These are phyloP conservation scores for Phrynocephalus forsythii DNA, from an alignment of 2,797 vertebrate species.

Conservation along the genomic window DNA sequence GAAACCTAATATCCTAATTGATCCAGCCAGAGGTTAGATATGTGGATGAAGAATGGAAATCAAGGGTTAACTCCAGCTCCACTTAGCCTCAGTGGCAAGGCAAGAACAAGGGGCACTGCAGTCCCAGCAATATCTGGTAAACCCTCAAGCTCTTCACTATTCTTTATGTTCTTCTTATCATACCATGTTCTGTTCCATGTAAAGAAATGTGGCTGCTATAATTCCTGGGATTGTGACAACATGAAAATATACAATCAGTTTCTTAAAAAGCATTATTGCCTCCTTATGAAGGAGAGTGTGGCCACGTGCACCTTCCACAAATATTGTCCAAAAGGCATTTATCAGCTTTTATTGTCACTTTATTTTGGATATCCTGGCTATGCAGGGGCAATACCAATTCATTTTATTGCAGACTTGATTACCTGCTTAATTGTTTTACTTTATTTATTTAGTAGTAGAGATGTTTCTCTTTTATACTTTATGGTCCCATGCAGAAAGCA, in stretches of 20 bases:
- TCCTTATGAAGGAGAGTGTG: not conserved
- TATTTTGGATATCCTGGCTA: not conserved
- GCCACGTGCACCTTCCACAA: not conserved
- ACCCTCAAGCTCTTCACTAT: not conserved
- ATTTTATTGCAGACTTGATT: not conserved
- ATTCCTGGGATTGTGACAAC: not conserved
- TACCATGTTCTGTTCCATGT: too few species aligned
- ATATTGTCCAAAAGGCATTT: too few species aligned
- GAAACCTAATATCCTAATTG: not conserved
- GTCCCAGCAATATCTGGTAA: not conserved
- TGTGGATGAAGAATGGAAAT: too few species aligned
- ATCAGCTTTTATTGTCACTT: not conserved
- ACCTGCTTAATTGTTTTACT: not conserved
- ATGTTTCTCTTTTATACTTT: not conserved
- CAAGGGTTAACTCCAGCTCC: not conserved
- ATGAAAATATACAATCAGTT: not conserved
- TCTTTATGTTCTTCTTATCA: not conserved
- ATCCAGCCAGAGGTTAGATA: not conserved
- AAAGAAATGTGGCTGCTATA: not conserved
- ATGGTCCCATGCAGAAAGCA: not conserved
- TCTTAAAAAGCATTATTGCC: not conserved
- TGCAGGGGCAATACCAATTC: not conserved
- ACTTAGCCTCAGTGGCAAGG: not conserved
- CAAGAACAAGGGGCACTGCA: not conserved
- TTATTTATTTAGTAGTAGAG: not conserved